Percentiles rank a stretch among this genome's conserved stretches.
phyloP scores from a whole-genome alignment of 1,140 invertebrate genomes.

The Mya arenaria region DNA sequence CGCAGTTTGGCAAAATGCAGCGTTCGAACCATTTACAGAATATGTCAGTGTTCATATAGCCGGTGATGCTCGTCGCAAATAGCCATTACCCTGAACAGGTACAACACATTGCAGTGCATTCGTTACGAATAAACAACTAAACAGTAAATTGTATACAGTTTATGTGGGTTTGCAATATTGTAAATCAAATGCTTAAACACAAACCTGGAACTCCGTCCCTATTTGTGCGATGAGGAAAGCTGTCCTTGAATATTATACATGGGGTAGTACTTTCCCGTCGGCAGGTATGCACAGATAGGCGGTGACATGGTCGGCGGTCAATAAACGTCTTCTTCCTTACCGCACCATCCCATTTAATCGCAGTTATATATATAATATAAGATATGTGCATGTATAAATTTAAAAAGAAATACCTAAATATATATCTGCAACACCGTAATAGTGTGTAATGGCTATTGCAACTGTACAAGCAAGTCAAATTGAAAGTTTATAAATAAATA shows the following conservation, averaged over 20 bases:
- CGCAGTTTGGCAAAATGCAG: background rate
- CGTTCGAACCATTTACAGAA: slow-evolving; percentile 1
- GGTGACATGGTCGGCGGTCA: no score
- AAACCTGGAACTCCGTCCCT: background rate
- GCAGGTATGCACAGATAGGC: no score
- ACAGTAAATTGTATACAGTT: no score
- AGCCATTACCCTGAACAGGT: no score
- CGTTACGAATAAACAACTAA: no score
- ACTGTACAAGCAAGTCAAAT: no score
- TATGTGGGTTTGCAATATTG: no score
- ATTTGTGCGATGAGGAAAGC: background rate
- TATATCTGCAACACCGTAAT: background rate
- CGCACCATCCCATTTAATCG: background rate
- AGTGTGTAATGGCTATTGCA: background rate
- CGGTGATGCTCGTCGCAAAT: background rate
- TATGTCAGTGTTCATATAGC: background rate
- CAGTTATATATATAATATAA: background rate
- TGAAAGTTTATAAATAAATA: no score
- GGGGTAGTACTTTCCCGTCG: no score
- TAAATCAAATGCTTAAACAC: no score
- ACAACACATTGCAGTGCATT: no score
- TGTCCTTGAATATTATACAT: background rate
- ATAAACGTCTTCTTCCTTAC: background rate
- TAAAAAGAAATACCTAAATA: background rate
- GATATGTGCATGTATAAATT: background rate